A percentile compares a stretch with the other conserved stretches of the same genome.
These are phyloP conservation scores for Cheilosia vulpina DNA, from an alignment of 2,888 invertebrate genomes.

Conservation along the genomic window DNA sequence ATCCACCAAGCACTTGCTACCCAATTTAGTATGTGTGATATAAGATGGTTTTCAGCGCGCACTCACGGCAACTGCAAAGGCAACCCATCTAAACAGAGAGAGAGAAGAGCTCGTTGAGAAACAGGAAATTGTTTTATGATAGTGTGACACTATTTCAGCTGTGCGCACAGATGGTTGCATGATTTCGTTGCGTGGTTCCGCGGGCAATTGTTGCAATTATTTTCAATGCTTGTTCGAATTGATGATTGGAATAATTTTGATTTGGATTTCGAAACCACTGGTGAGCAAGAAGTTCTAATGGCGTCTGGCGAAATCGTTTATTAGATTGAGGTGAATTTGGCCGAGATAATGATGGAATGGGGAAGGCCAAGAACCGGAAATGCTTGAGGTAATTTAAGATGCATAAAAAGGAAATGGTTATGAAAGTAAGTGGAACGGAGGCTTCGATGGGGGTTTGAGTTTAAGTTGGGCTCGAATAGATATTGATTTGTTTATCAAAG, in stretches of 20 bases:
- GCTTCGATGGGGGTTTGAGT: neutral
- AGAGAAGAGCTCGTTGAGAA: slow-evolving; percentile 19
- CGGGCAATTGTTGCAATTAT: slow-evolving; percentile 43
- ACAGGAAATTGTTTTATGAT: slow-evolving; percentile 62
- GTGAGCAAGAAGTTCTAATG: slow-evolving; percentile 9
- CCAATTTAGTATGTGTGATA: slow-evolving; percentile 42
- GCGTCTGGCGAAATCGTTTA: neutral
- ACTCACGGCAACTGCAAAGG: neutral
- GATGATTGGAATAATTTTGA: slow-evolving; percentile 15
- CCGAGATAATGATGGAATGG: slow-evolving; percentile 1
- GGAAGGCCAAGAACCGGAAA: slow-evolving; percentile 18
- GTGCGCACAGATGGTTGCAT: slow-evolving; percentile 53
- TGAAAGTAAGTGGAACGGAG: neutral
- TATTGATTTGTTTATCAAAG: neutral
- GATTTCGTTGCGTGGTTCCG: slow-evolving; percentile 38
- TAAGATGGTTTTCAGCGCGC: slow-evolving; percentile 39
- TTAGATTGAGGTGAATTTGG: slow-evolving; percentile 10
- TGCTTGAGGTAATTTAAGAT: neutral
- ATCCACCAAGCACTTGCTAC: slow-evolving; percentile 27
- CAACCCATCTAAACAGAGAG: neutral
- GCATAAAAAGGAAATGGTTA: neutral
- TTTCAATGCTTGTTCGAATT: slow-evolving; percentile 26
- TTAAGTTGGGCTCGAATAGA: neutral
- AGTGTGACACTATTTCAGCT: slow-evolving; percentile 63
- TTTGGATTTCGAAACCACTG: neutral